Percentiles rank a stretch among this genome's conserved stretches.
Evolutionary conservation across 2,113 vertebrate species (phyloP).

Genomic region (Tragelaphus buxtoni): DNA sequence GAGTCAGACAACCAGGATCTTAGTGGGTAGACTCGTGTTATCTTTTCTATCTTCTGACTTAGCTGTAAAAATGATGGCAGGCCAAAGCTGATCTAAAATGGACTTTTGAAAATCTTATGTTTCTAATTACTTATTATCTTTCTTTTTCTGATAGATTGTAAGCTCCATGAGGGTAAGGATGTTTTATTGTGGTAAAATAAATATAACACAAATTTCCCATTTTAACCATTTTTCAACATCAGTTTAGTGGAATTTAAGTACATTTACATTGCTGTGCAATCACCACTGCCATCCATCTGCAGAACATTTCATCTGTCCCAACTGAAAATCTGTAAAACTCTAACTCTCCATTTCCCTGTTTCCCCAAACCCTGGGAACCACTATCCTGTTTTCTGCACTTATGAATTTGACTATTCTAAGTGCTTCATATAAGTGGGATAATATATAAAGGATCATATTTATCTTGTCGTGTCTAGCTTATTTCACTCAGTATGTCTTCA

Average conservation of each 20-base stretch:
- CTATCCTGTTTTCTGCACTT: neutral
- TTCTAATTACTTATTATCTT: neutral
- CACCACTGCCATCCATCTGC: neutral
- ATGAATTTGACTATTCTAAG: neutral
- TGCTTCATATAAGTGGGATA: neutral
- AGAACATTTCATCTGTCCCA: neutral
- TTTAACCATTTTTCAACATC: neutral
- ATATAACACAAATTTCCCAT: neutral
- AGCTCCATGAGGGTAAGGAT: neutral
- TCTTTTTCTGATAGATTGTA: neutral
- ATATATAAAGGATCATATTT: neutral
- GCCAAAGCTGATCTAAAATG: neutral
- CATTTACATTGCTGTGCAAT: neutral
- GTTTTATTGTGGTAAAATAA: neutral
- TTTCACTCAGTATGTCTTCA: neutral
- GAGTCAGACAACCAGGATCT: neutral
- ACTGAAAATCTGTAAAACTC: neutral
- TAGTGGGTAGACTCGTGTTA: neutral
- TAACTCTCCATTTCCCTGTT: neutral
- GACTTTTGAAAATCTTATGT: neutral
- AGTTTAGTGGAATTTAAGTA: neutral
- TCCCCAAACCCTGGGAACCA: neutral
- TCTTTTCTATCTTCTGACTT: neutral
- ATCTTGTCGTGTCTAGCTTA: neutral
- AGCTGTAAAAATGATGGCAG: neutral